A percentile compares a stretch with the other conserved stretches of the same genome.
Evolutionary conservation across 2,797 vertebrate genomes (phyloP).

Genomic region (Otolemur crassicaudatus): DNA sequence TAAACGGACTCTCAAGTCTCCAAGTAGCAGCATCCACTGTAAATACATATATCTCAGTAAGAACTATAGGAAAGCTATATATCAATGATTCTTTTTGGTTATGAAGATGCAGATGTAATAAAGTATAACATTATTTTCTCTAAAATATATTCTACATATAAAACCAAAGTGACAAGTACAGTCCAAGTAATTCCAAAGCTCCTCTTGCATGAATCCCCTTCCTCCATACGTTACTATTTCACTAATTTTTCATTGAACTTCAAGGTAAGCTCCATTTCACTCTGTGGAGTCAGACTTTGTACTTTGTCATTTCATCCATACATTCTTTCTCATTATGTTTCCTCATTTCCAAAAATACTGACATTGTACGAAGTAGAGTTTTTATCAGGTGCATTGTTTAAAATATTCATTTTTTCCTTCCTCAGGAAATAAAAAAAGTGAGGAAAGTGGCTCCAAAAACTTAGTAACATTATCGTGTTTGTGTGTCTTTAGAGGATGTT

Average conservation of each 20-base stretch:
- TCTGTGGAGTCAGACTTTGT: neutral
- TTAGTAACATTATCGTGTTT: neutral
- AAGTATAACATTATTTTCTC: neutral
- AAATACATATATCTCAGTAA: slow-evolving; percentile 20
- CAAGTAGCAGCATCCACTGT: neutral
- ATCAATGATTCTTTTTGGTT: neutral
- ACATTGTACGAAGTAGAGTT: neutral
- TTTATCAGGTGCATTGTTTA: neutral
- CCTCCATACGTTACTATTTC: neutral
- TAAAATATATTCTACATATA: neutral
- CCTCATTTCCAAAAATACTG: neutral
- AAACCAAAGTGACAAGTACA: neutral
- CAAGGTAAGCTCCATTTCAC: neutral
- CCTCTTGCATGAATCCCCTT: neutral
- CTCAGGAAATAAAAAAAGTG: neutral
- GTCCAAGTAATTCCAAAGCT: neutral
- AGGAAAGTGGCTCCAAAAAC: neutral
- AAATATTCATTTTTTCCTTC: neutral
- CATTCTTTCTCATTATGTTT: neutral
- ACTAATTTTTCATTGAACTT: neutral
- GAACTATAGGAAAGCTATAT: neutral
- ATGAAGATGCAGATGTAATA: neutral
- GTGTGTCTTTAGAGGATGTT: neutral
- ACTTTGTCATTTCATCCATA: neutral
- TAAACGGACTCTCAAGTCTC: neutral